Evolutionary conservation across 2,113 vertebrate genomes (phyloP).

Genomic region (Lasiurus cinereus): DNA sequence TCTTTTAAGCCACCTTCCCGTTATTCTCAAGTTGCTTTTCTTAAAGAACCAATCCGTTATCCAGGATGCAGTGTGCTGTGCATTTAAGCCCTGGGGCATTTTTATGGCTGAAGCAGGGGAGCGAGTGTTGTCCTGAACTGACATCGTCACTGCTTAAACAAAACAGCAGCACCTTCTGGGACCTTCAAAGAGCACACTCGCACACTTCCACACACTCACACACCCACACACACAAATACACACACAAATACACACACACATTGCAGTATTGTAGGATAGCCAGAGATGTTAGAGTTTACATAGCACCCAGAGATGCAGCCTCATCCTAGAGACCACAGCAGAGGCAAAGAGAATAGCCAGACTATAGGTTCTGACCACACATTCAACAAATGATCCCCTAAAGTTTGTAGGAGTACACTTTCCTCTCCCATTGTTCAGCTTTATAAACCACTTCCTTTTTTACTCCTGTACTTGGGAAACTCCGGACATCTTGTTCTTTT

Average conservation of each 20-base stretch:
- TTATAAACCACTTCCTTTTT: background rate
- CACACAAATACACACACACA: too few relatives aligned
- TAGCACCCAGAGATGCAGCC: background rate
- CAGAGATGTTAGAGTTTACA: background rate
- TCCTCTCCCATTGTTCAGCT: background rate
- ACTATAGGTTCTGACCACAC: background rate
- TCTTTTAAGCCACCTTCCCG: background rate
- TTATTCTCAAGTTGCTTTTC: background rate
- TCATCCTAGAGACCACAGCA: background rate
- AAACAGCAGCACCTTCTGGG: background rate
- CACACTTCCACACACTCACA: too few relatives aligned
- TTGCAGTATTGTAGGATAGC: background rate
- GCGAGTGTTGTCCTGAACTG: background rate
- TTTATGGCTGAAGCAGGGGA: constrained; percentile 24
- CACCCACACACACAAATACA: too few relatives aligned
- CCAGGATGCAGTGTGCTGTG: background rate
- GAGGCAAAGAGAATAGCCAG: background rate
- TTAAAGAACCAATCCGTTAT: background rate
- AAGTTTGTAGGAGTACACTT: background rate
- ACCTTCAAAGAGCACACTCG: background rate
- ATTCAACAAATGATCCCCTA: background rate
- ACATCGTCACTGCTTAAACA: background rate
- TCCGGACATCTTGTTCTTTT: background rate
- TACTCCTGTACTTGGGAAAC: background rate
- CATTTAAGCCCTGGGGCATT: background rate